Conservation (phyloP, 2,113 vertebrate genomes). For the Ahaetulla prasina region DNA sequence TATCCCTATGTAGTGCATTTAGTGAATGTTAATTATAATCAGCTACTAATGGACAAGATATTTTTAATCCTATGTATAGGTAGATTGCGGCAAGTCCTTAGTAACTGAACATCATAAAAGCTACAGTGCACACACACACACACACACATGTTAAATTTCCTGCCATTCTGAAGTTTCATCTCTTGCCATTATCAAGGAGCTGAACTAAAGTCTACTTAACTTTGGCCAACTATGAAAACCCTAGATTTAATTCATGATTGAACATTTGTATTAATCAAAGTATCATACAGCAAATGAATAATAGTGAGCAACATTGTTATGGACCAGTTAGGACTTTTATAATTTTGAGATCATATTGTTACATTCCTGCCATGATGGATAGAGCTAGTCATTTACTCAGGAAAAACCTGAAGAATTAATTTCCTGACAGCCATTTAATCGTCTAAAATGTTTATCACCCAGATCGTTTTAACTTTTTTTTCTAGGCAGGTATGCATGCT, state of each 20-base stretch:
- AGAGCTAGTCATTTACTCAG: not conserved
- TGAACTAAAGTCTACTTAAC: not conserved
- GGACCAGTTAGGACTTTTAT: not conserved
- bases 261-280: not conserved
- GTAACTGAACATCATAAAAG: not conserved
- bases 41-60: not conserved
- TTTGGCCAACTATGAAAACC: not conserved
- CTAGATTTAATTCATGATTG: not conserved
- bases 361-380: not conserved
- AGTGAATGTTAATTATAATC: not conserved
- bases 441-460: not conserved
- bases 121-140: not conserved
- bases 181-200: not conserved
- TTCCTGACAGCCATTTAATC: not conserved
- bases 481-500: not conserved
- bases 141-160: not conserved
- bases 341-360: not conserved
- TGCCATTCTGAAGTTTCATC: not conserved
- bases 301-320: not conserved
- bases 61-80: not conserved
- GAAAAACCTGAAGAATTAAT: not conserved
- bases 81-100: not conserved
- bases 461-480: not conserved
- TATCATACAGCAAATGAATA: not conserved
- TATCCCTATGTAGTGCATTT: too few relatives aligned